Base-by-base conservation (phyloP, 2,113 vertebrate species). In the Ailurus styani region DNA sequence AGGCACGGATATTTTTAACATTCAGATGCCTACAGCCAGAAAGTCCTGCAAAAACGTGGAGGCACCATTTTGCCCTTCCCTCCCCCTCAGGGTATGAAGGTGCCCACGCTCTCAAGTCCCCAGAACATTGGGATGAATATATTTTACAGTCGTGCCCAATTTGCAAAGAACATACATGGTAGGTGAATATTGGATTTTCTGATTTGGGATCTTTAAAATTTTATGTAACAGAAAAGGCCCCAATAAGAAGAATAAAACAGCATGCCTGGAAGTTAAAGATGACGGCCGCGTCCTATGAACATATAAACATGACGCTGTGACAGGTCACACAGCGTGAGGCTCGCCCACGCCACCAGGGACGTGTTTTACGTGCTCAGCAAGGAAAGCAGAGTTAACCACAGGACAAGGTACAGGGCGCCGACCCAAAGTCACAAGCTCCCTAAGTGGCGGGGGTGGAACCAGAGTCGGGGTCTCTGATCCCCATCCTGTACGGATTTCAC, bases 351-450 rank as follows among this genome's bases (percentile, higher is more conserved):
- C 12, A 40, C 12, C 6, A 9, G 42, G 18, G 7, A 14, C 1
- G 0, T 57, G 0, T 77, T 64, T 40, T 40, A 57, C 29, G n/a
- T n/a, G 45, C 18, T 17, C 66, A 4, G 47, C 1, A 0, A 52
- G 55, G 47, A 18, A 17, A 7, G 7, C 54, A n/a, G 11, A 77
- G 37, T 8, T 12, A 29, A 13, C 0, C 2, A 31, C 70, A 27
- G 0, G 0, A 7, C 0, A 34, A 42, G 6, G 57, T 0, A 12
- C 2, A 5, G 0, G 2, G 40, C 2, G 1, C 66, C 1, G 1
- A 2, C 42, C 64, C 66, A 23, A 17, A 15, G 20, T 55, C 47
- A n/a, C 2, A 6, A 20, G 37, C 13, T 21, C 25, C 3, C 1
- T 2, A 25, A 2, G 68, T 1, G 2, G n/a, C 2, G 37, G 15